A percentile compares a stretch with the other conserved stretches of the same genome.
Conservation (phyloP, 2,113 vertebrate genomes). For the Rallus limicola region DNA sequence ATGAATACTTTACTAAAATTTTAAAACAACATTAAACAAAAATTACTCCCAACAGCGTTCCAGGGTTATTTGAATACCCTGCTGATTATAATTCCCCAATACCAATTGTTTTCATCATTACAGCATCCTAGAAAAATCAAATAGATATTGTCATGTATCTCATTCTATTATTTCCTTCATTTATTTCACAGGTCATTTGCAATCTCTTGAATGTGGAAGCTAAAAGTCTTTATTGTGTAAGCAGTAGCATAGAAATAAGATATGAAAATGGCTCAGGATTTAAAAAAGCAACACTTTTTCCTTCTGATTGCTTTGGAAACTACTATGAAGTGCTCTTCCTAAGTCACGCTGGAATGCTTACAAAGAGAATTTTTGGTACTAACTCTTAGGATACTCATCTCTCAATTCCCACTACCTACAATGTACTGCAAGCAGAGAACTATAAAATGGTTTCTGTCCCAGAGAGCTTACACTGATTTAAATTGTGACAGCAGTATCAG, state of each 20-base stretch:
- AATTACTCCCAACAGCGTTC: neutral
- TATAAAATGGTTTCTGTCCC: neutral
- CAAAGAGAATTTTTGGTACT: neutral
- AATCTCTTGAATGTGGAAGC: constrained; percentile 1
- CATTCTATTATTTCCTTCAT: constrained; percentile 1
- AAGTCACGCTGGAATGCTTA: neutral
- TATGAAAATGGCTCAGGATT: neutral
- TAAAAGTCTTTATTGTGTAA: constrained; percentile 2
- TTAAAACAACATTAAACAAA: neutral
- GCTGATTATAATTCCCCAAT: neutral
- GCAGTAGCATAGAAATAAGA: constrained; percentile 3
- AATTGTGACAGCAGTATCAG: neutral
- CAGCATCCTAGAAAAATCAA: neutral
- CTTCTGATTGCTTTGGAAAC: constrained; percentile 11
- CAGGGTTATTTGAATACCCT: neutral
- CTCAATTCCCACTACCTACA: neutral
- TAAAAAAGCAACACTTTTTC: constrained; percentile 5
- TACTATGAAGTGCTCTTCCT: neutral
- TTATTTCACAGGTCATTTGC: constrained; percentile 49
- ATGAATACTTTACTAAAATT: neutral
- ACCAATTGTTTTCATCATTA: constrained; percentile 17
- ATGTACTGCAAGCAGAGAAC: neutral
- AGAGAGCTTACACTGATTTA: neutral
- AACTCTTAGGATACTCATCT: neutral
- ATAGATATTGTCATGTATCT: neutral